Evolutionary conservation across 1,140 invertebrate species (phyloP), one percentile per base, ranked within the genome.

Genomic region (Caenorhabditis remanei): DNA sequence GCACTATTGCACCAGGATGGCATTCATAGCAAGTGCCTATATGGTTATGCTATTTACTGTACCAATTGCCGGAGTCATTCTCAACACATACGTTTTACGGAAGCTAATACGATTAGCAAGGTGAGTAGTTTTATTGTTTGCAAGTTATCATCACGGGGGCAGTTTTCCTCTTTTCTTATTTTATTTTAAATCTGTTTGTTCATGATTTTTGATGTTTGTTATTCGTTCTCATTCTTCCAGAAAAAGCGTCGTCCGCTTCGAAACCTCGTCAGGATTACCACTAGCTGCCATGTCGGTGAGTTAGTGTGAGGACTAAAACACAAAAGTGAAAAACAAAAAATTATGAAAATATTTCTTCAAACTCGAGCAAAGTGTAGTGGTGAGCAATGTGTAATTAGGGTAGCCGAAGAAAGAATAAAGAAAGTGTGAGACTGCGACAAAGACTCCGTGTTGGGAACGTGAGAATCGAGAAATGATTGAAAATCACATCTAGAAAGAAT

Each of bases 201-300:
- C 9, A 79, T 43, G 90, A 63, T 50, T 50, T 79, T 24, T 50
- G 46, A 79, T 79, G n/a, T 79, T 14, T 46, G 16, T 79, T 24
- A 83, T 48, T 56, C 5, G n/a, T 40, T 48, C 67, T 14, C 11
- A 11, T 41, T 9, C 11, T 83, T 87, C 48, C 63, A 90, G 90
- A 43, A 84, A 86, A 56, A 91, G 89, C 40, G 83, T 86, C 32
- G 71, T 88, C 84, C 91, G 91, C 41, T 91, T 91, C 87, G 90
- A 92, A 79, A 92, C 91, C 48, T 89, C 91, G 24, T 89, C 86
- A 32, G 90, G 90, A 16, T 65, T 92, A 24, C 90, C 91, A 14
- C 85, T 92, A 14, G 89, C 86, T 48, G 91, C 90, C 41, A 92
- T 92, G 91, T 90, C 91, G 24, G 84, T 79, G n/a, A 79, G 71